These are phyloP conservation scores for Agonum fuliginosum DNA, from an alignment of 2,888 invertebrate species.

Conservation along the genomic window DNA sequence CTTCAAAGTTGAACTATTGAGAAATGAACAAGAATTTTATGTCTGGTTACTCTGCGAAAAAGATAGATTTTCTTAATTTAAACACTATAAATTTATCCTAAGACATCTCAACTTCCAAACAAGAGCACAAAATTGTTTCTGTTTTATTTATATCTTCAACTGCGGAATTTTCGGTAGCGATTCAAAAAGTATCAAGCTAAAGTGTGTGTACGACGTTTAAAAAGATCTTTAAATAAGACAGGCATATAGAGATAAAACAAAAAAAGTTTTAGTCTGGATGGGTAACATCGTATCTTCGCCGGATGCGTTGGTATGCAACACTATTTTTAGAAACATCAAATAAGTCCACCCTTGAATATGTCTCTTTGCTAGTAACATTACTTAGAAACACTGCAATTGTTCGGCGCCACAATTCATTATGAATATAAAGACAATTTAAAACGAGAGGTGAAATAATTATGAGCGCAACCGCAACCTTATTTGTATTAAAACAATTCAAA, in stretches of 20 bases:
- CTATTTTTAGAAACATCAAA: constrained; percentile 53
- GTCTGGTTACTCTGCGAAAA: too few relatives aligned
- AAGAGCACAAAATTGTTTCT: background rate
- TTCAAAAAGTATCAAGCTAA: constrained; percentile 11
- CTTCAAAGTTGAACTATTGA: too few relatives aligned
- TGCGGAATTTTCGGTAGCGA: background rate
- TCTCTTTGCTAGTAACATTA: constrained; percentile 22
- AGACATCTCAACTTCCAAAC: background rate
- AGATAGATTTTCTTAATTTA: too few relatives aligned
- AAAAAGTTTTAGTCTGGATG: constrained; percentile 45
- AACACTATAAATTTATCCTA: too few relatives aligned
- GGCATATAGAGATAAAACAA: constrained; percentile 23
- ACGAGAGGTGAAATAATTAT: too few relatives aligned
- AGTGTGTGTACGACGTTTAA: constrained; percentile 1
- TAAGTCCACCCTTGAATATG: constrained; percentile 31
- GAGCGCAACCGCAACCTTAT: too few relatives aligned
- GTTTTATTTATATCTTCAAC: background rate
- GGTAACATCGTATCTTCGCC: constrained; percentile 15
- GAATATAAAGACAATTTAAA: background rate
- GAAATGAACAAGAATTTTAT: too few relatives aligned
- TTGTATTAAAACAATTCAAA: too few relatives aligned
- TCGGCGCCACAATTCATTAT: constrained; percentile 25
- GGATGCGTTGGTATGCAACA: constrained; percentile 55
- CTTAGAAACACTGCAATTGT: constrained; percentile 7
- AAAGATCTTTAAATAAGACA: constrained; percentile 36